Conservation (phyloP, 2,888 invertebrate species). For the Stegana nigrithorax region DNA sequence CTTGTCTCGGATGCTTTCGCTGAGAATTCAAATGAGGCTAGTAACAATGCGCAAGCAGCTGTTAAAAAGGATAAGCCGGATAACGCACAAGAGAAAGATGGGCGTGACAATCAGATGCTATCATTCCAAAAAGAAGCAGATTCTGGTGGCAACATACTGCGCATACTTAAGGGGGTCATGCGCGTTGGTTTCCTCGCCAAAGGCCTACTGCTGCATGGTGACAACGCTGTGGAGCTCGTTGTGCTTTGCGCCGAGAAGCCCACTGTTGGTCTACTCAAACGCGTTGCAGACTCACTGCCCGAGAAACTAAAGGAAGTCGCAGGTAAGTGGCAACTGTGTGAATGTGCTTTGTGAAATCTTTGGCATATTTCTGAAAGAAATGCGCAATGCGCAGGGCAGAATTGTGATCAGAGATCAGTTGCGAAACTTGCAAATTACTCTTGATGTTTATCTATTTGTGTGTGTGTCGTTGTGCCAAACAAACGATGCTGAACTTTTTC, state of each 20-base stretch:
- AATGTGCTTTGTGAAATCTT: slow-evolving; percentile 70
- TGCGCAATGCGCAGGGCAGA: too few species aligned
- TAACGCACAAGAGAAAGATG: slow-evolving; percentile 73
- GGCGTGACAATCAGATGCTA: slow-evolving; percentile 84
- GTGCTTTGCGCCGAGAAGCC: slow-evolving; percentile 96
- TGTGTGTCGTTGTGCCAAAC: slow-evolving; percentile 5
- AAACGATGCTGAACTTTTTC: slow-evolving; percentile 58
- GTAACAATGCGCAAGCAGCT: slow-evolving; percentile 31
- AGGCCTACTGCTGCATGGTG: slow-evolving; percentile 87
- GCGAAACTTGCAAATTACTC: too few species aligned
- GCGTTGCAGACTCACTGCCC: slow-evolving; percentile 87
- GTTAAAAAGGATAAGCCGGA: slow-evolving; percentile 64
- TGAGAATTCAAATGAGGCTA: slow-evolving; percentile 68
- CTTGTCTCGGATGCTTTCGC: slow-evolving; percentile 91
- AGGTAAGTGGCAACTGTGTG: slow-evolving; percentile 69
- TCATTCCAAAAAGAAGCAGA: slow-evolving; percentile 79
- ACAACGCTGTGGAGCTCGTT: slow-evolving; percentile 90
- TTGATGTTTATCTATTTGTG: slow-evolving; percentile 33
- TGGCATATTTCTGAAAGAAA: background rate
- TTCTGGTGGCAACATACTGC: slow-evolving; percentile 70
- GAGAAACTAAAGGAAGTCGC: slow-evolving; percentile 80
- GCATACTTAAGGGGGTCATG: slow-evolving; percentile 95
- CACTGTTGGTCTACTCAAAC: slow-evolving; percentile 85
- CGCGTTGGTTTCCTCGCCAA: slow-evolving; percentile 92
- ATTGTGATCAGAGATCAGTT: too few species aligned